Conservation (phyloP, 2,113 vertebrate species). For the Campylomormyrus numenius region DNA sequence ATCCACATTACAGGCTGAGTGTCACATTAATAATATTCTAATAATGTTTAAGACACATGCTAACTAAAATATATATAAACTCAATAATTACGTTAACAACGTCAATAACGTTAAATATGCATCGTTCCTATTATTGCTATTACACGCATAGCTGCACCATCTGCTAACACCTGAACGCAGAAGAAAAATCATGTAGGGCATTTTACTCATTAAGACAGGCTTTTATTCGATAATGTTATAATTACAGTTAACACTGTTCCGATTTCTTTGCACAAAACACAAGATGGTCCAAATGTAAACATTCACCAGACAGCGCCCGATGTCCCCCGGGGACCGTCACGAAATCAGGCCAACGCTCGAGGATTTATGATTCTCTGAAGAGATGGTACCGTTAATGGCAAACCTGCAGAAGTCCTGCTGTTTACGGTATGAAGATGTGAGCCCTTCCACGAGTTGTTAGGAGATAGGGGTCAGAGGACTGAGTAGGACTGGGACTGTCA, state of each 20-base stretch:
- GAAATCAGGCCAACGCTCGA: neutral
- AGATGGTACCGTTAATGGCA: neutral
- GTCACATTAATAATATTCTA: neutral
- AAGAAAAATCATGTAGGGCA: neutral
- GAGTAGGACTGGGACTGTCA: neutral
- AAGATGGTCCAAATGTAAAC: constrained; percentile 28
- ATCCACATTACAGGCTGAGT: neutral
- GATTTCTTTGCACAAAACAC: constrained; percentile 24
- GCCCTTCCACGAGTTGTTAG: neutral
- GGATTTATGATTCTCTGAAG: neutral
- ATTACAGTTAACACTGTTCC: constrained; percentile 33
- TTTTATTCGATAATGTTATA: constrained; percentile 31
- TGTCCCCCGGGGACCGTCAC: neutral
- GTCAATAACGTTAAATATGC: neutral
- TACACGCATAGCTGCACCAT: neutral
- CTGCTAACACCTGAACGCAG: neutral
- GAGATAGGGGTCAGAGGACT: neutral
- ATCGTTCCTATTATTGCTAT: neutral
- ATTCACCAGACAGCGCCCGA: constrained; percentile 6
- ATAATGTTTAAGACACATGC: neutral
- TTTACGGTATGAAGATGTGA: neutral
- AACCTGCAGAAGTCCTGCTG: neutral
- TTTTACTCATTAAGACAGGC: constrained; percentile 12
- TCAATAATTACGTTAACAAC: neutral
- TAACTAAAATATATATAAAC: neutral